Conservation (phyloP, 2,888 invertebrate genomes). For the Lapara coniferarum region DNA sequence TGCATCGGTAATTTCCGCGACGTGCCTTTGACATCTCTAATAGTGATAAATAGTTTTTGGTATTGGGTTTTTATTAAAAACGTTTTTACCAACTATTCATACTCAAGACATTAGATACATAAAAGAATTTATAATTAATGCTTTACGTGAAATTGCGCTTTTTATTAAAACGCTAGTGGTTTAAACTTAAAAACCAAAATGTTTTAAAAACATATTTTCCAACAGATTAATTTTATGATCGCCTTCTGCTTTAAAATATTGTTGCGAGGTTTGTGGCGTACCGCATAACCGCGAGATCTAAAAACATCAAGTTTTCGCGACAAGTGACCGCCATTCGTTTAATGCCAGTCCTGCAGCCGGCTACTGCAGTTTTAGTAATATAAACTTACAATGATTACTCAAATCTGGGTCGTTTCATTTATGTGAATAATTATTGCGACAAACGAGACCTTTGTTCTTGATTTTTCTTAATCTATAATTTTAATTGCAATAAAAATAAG, state of each 20-base stretch:
- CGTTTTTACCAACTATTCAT: too few relatives aligned
- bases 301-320: background rate
- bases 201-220: background rate
- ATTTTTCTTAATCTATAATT: too few relatives aligned
- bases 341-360: background rate
- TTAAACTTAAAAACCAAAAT: background rate
- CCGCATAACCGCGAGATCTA: background rate
- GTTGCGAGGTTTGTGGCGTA: background rate
- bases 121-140: too few relatives aligned
- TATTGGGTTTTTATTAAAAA: background rate
- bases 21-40: background rate
- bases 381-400: background rate
- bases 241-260: conserved; percentile 3
- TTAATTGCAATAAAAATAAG: too few relatives aligned
- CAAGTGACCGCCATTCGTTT: conserved; percentile 3
- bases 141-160: too few relatives aligned
- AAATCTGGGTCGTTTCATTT: too few relatives aligned
- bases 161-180: too few relatives aligned
- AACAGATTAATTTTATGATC: background rate
- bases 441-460: too few relatives aligned
- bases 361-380: background rate
- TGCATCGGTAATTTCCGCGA: background rate
- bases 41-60: background rate
- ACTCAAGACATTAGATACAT: too few relatives aligned
- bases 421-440: too few relatives aligned